Evolutionary conservation across 1,140 invertebrate species (phyloP), one percentile per base, ranked within the genome.

Genomic region (Teleogryllus occipitalis): DNA sequence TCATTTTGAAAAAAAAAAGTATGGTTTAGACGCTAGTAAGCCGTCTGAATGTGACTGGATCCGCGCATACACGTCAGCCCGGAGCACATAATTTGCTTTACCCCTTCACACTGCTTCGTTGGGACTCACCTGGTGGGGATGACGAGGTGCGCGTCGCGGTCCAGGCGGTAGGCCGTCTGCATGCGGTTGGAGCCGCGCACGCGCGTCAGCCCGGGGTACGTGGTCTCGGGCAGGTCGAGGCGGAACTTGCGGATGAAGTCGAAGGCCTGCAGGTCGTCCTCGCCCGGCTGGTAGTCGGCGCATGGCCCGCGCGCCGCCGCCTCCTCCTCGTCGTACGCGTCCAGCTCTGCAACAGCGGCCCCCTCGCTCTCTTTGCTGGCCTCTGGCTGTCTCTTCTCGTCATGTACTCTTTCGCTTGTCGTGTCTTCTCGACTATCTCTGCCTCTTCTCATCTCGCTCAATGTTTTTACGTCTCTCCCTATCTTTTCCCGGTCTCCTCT

Each of bases 181-280:
- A 93, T 86, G 12, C 89, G 85, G 85, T 91, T 92, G 0, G 93
- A 94, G 5, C 94, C 94, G 78, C 89, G 86, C 0, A 95, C 93
- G 82, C 90, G 87, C 3, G 89, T 89, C 0, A 95, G 88, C 0
- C 92, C 92, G 0, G 90, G 88, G 82, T 89, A 88, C 81, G 88
- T 87, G 0, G 88, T 86, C 76, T 91, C 89, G 7, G 90, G 83
- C 14, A 90, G 83, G 84, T 95, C 94, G 81, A 95, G 84, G 74
- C 89, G 87, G 84, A 93, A 94, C 81, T 92, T 91, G 49, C 92
- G 89, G 79, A 96, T 94, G 49, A 96, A 91, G 85, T 96, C 94
- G 82, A 93, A 93, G 0, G 90, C 91, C 82, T 93, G 91, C 18
- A 94, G 88, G 85, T 94, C 93, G 80, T 93, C 91, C 83, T 94